A percentile compares a stretch with the other conserved stretches of the same genome.
phyloP scores from a whole-genome alignment of 2,113 vertebrate genomes.

The Rhea pennata region DNA sequence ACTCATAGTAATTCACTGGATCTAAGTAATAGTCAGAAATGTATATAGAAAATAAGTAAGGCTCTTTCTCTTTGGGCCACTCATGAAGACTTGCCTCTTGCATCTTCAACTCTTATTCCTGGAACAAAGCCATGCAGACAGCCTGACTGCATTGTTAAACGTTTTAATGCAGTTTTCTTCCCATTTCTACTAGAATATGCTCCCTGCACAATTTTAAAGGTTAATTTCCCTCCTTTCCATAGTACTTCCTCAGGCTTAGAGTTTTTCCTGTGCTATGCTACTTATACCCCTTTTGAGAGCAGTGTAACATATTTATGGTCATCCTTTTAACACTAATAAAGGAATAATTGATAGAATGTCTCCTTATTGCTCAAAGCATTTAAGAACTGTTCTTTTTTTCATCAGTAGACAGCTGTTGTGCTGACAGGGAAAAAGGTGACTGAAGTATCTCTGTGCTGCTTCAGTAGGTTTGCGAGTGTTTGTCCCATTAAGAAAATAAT shows the following conservation, averaged over 20 bases:
- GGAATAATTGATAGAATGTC: neutral
- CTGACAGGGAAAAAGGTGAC: neutral
- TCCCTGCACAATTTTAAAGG: neutral
- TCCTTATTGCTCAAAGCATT: neutral
- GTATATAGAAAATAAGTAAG: neutral
- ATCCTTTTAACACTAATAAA: neutral
- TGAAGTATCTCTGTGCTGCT: neutral
- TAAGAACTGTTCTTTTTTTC: neutral
- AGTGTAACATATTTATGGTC: neutral
- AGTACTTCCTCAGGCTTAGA: neutral
- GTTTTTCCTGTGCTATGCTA: neutral
- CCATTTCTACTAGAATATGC: neutral
- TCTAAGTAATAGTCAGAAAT: neutral
- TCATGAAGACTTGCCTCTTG: neutral
- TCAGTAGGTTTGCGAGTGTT: neutral
- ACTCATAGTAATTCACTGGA: neutral
- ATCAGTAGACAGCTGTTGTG: neutral
- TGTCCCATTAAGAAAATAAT: neutral
- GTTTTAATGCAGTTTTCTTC: neutral
- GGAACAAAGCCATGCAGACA: neutral
- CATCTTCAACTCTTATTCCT: neutral
- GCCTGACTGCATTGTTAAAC: neutral
- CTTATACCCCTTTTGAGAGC: neutral
- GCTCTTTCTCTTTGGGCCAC: neutral
- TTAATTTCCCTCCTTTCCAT: neutral